These are phyloP conservation scores for Melieria crassipennis DNA, from an alignment of 2,888 invertebrate genomes.

Conservation along the genomic window DNA sequence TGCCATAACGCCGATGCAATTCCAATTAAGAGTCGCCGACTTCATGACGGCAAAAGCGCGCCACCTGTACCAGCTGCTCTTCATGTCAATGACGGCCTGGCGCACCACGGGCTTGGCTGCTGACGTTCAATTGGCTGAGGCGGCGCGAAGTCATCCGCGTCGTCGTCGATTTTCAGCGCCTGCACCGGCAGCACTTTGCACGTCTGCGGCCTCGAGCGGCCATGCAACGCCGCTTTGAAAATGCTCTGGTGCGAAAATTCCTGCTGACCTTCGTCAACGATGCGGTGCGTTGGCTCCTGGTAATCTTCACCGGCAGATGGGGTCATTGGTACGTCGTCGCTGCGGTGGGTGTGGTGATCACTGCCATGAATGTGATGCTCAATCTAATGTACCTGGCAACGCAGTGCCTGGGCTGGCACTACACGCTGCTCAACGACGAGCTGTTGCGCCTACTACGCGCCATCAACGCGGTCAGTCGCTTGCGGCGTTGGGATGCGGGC, in stretches of 20 bases:
- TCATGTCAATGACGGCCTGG: neutral
- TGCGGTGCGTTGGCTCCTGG: neutral
- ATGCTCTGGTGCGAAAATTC: conserved; percentile 8
- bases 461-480: neutral
- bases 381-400: neutral
- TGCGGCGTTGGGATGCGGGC: neutral
- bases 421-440: conserved; percentile 6
- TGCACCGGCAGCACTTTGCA: neutral
- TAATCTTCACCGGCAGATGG: too few relatives aligned
- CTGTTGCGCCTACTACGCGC: neutral
- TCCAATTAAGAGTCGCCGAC: neutral
- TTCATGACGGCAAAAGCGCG: neutral
- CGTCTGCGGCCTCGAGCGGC: neutral
- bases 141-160: conserved; percentile 4
- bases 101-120: neutral
- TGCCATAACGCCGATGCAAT: neutral
- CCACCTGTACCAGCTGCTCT: neutral
- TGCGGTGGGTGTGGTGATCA: neutral
- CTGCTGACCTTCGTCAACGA: neutral
- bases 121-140: conserved; percentile 11
- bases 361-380: neutral
- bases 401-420: neutral
- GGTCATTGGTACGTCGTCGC: too few relatives aligned
- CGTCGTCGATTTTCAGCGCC: conserved; percentile 1
- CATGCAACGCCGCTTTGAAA: neutral